Evolutionary conservation across 92 coral and sea anemone genomes (phyloP), one percentile per base, ranked within the genome.

Genomic region (Scolanthus callimorphus): DNA sequence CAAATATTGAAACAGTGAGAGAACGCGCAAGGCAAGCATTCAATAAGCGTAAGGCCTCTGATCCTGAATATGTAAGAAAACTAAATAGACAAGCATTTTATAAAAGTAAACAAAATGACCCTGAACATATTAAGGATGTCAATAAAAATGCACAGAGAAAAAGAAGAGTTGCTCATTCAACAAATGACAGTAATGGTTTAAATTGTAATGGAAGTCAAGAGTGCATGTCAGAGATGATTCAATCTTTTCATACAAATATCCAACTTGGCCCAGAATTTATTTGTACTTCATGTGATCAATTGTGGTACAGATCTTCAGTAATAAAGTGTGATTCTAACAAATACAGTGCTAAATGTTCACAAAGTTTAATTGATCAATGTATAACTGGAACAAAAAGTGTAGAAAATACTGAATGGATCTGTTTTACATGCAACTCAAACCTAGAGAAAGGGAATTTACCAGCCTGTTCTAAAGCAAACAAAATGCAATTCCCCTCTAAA

Each of bases 271-370:
- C 82, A 27, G 81, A 78, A 59, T 66, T 78, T 50, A 52, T 78
- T 59, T 84, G 90, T 61, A 84, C 82, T 13, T 71, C 76, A 38
- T 83, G 85, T 78, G 81, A 83, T 65, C 90, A 83, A 58, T 43
- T 83, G 27, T 78, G 85, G 76, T 78, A 78, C 41, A 39, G 76
- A 50, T 71, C 79, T 45, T 62, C n/a, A n/a, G 80, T 79, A 41
- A 51, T 24, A 49, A 65, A 71, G 53, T 78, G 72, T 62, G 56
- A 39, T 62, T 49, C 61, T 53, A 75, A 48, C 39, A 70, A 56
- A 20, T 76, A 70, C 56, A 51, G 23, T 34, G 6, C 51, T 0
- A 31, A 27, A 49, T 75, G 82, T 59, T 25, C 82, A 22, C 63
- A 74, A 74, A 49, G 61, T 47, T 25, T 74, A 39, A 51, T 69